Evolutionary conservation across 2,113 vertebrate species (phyloP), one percentile per base, ranked within the genome.

Genomic region (Falcunculus frontatus): DNA sequence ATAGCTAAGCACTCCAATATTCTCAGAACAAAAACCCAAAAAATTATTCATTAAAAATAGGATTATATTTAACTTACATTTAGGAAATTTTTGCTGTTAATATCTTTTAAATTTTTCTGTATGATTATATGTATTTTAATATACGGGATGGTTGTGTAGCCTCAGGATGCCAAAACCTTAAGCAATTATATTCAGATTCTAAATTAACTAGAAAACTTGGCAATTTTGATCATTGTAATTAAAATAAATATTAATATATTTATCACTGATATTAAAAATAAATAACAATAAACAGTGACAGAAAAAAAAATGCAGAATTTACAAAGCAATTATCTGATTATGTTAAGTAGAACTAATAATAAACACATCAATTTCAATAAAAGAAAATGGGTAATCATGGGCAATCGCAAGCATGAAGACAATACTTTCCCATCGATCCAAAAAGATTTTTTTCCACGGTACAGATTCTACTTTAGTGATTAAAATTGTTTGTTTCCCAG

Each of bases 81-180:
- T 67, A 37, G 1, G 3, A 89, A 39, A 1, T 0, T 52, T 64
- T 88, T 88, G 1, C 16, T 70, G 6, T 35, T 47, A 6, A 1
- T 59, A 35, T 56, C 1, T 68, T 91, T 82, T 70, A 50, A 25
- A 4, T 3, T 90, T 79, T 80, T 60, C 22, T 41, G 8, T 25
- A 3, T 39, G 10, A 33, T 60, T 87, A 16, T 35, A 42, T 70
- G 1, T 25, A 22, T 84, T 92, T 50, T 70, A 55, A 29, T 75
- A 68, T 42, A 82, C 8, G 3, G 2, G 25, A 46, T 44, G 6
- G 46, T 17, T 2, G 1, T 16, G 4, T 10, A 76, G 5, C 11
- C 62, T 88, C 33, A 72, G 29, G 22, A 69, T 32, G 89, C 13
- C 20, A 84, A 74, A 87, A 70, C 5, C 4, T 50, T 29, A 82